Base-by-base conservation (phyloP, 92 coral and sea anemone species). In the Palythoa grandis region DNA sequence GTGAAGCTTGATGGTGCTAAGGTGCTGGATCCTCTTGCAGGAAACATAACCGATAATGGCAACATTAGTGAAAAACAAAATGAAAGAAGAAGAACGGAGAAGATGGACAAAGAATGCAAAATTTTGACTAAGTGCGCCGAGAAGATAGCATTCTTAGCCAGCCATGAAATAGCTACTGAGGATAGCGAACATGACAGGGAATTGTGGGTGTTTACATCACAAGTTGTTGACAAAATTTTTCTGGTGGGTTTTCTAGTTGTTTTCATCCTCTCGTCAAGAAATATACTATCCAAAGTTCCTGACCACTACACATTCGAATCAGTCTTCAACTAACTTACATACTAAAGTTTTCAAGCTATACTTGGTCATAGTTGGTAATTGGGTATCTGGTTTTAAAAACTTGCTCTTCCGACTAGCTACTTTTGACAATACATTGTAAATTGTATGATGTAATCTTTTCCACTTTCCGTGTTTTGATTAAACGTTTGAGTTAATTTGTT, bases 151-250 rank as follows among this genome's bases (percentile, higher is more conserved):
- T 92, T 87, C 24, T 83, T 94, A 3, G 95, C 92, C 1, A 76
- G 70, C 68, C 85, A 89, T 2, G 85, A 91, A 12, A 76, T 88
- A 0, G 80, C 86, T 48, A 77, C 86, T 14, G 90, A 83, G 20
- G 86, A 90, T 5, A 50, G 29, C n/a, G 92, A 88, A 39, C 25
- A 23, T 1, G 92, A 90, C 83, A 77, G 88, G 43, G 98, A 94
- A 84, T 94, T 94, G 65, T 90, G 95, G 98, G 76, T 89, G 54
- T 94, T 83, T 72, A 86, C 80, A 4, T 94, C 93, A 38, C 88
- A 86, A 24, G 83, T 94, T 4, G 80, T 83, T 50, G 98, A 94
- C 83, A 88, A 93, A 7, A 20, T 90, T 14, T 94, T 94, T 73
- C 83, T 94, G 60, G 67, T 94, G 13, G 13, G 90, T 8, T 92